Evolutionary conservation across 2,888 invertebrate genomes (phyloP).

Genomic region (Apodemia duryi): DNA sequence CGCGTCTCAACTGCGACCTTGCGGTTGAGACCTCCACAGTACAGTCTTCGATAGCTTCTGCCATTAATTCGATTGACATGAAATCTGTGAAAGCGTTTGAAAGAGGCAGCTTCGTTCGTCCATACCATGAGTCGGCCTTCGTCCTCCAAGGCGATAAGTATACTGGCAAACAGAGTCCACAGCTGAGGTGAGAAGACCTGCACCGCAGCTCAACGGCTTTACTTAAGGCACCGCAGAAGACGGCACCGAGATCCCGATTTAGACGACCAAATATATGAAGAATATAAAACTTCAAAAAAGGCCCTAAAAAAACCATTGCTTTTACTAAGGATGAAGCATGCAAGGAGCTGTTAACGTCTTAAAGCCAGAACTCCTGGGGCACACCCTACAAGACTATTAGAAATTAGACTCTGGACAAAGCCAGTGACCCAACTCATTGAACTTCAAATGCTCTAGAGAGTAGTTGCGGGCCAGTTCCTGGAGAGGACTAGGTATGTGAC

Average conservation of each 20-base stretch:
- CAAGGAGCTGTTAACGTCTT: neutral
- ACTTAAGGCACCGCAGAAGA: neutral
- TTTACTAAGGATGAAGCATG: neutral
- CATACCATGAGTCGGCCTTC: no score
- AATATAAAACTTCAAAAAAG: neutral
- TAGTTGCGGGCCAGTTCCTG: neutral
- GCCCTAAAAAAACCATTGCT: neutral
- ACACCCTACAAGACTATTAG: constrained; percentile 15
- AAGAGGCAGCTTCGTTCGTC: no score
- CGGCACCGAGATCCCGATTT: no score
- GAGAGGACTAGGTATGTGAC: neutral
- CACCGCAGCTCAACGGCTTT: neutral
- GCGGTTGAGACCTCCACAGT: neutral
- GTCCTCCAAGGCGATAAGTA: no score
- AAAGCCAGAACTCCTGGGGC: constrained; percentile 19
- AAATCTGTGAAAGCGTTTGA: no score
- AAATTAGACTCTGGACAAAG: constrained; percentile 17
- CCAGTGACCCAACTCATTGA: constrained; percentile 17
- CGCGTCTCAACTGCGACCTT: neutral
- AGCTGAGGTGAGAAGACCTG: neutral
- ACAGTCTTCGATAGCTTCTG: neutral
- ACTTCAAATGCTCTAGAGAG: neutral
- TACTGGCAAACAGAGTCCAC: no score
- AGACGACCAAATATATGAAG: no score
- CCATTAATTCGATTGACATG: neutral